A percentile compares a stretch with the other conserved stretches of the same genome.
Conservation (phyloP, 1,140 invertebrate genomes). For the Drosophila kohkoa region DNA sequence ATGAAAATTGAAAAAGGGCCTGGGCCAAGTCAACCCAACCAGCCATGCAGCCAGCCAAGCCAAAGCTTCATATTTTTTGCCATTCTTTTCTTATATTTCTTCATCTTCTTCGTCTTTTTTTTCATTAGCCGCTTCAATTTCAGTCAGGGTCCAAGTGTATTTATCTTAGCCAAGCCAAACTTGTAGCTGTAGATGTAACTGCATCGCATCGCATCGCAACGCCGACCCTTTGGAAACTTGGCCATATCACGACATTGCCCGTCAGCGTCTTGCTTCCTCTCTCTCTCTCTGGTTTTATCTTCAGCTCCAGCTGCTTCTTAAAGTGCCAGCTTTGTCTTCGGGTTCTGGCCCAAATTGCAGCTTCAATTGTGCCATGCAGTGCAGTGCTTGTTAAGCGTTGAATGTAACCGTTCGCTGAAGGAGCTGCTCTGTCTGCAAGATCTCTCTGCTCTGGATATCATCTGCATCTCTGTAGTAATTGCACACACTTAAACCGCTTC, state of each 20-base stretch:
- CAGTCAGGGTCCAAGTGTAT: conserved; percentile 70
- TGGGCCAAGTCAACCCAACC: conserved; percentile 8
- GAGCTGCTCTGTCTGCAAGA: neutral
- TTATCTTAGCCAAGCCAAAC: conserved; percentile 71
- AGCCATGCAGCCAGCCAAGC: conserved; percentile 27
- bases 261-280: neutral
- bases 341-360: conserved; percentile 9
- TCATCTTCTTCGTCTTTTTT: conserved; percentile 45
- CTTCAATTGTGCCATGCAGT: conserved; percentile 22
- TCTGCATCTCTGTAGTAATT: conserved; percentile 75
- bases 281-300: neutral
- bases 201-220: conserved; percentile 35
- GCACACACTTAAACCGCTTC: conserved; percentile 79
- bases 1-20: conserved; percentile 83
- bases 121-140: conserved; percentile 79
- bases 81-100: conserved; percentile 52
- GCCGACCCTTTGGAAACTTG: conserved; percentile 43
- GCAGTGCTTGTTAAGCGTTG: conserved; percentile 37
- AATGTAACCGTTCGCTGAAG: conserved; percentile 9
- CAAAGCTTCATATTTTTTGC: conserved; percentile 64
- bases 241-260: conserved; percentile 57
- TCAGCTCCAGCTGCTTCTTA: conserved; percentile 1
- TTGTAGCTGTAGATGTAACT: conserved; percentile 70
- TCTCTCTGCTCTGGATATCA: conserved; percentile 48
- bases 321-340: conserved; percentile 43